Evolutionary conservation across 2,797 vertebrate genomes (phyloP).

Genomic region (Oryzias dopingdopingensis): DNA sequence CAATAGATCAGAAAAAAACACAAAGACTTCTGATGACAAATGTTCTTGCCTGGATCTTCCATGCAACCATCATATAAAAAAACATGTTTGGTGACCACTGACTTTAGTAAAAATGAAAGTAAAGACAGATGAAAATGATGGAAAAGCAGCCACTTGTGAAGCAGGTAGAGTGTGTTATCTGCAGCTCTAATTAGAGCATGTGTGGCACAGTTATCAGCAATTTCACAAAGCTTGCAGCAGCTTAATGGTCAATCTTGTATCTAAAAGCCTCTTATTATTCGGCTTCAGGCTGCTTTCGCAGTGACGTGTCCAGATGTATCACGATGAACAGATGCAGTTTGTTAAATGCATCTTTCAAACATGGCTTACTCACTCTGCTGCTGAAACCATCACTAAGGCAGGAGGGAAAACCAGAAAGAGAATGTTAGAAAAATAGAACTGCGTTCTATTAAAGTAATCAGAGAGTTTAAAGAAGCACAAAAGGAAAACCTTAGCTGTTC

Average conservation of each 20-base stretch:
- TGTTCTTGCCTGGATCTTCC: too few species aligned
- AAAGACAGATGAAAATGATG: background rate
- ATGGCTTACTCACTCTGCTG: constrained; percentile 72
- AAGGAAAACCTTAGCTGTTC: constrained; percentile 4
- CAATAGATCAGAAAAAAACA: too few species aligned
- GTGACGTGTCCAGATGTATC: constrained; percentile 47
- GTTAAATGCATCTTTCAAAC: constrained; percentile 29
- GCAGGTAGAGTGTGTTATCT: constrained; percentile 33
- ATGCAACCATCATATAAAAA: too few species aligned
- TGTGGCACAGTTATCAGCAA: constrained; percentile 20
- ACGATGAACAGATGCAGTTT: constrained; percentile 32
- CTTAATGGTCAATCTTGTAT: constrained; percentile 15
- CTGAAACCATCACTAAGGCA: constrained; percentile 71
- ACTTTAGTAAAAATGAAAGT: background rate
- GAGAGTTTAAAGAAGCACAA: background rate
- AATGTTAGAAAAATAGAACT: constrained; percentile 18
- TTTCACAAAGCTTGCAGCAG: constrained; percentile 35
- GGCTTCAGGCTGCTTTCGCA: constrained; percentile 34
- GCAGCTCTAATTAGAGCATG: constrained; percentile 13
- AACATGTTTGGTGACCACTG: background rate
- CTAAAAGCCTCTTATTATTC: constrained; percentile 55
- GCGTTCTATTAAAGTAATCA: background rate
- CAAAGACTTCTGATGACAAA: too few species aligned
- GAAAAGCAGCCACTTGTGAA: constrained; percentile 6
- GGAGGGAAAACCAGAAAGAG: constrained; percentile 28